Evolutionary conservation across 2,113 vertebrate genomes (phyloP).

Genomic region (Kryptolebias marmoratus): DNA sequence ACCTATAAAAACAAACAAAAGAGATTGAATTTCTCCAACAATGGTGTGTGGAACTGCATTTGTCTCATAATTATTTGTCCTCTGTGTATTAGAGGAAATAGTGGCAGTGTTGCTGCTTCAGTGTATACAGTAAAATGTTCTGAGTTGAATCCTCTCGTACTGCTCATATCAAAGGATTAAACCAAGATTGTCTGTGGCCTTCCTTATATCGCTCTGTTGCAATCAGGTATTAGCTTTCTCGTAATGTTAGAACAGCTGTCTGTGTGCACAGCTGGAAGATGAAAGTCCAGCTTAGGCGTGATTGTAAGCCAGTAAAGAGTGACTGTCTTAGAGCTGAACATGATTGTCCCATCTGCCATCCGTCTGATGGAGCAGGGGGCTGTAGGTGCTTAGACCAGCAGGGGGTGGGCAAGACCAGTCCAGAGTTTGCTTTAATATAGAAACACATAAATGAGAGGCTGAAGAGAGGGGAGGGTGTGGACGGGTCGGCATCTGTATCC

Average conservation of each 20-base stretch:
- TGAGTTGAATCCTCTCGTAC: slow-evolving; percentile 45
- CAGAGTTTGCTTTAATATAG: slow-evolving; percentile 20
- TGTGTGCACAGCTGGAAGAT: slow-evolving; percentile 54
- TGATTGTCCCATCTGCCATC: slow-evolving; percentile 49
- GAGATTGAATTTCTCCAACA: no score
- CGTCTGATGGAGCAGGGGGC: slow-evolving; percentile 1
- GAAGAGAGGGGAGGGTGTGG: slow-evolving; percentile 37
- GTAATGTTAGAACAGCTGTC: slow-evolving; percentile 46
- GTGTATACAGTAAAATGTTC: slow-evolving; percentile 12
- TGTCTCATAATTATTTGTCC: neutral
- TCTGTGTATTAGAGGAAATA: slow-evolving; percentile 14
- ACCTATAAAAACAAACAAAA: no score
- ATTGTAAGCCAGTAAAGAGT: slow-evolving; percentile 36
- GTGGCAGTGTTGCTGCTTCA: slow-evolving; percentile 15
- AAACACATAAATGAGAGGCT: slow-evolving; percentile 20
- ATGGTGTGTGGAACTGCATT: no score
- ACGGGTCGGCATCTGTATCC: slow-evolving; percentile 54
- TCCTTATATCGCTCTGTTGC: slow-evolving; percentile 55
- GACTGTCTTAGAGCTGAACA: slow-evolving; percentile 25
- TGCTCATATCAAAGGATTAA: slow-evolving; percentile 64
- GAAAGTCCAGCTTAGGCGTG: slow-evolving; percentile 40
- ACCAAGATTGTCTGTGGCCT: slow-evolving; percentile 49
- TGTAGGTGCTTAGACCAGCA: slow-evolving; percentile 27
- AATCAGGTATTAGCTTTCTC: slow-evolving; percentile 61
- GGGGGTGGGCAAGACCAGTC: slow-evolving; percentile 36